Conservation (phyloP, 2,888 invertebrate genomes). For the Deroplatys truncata region DNA sequence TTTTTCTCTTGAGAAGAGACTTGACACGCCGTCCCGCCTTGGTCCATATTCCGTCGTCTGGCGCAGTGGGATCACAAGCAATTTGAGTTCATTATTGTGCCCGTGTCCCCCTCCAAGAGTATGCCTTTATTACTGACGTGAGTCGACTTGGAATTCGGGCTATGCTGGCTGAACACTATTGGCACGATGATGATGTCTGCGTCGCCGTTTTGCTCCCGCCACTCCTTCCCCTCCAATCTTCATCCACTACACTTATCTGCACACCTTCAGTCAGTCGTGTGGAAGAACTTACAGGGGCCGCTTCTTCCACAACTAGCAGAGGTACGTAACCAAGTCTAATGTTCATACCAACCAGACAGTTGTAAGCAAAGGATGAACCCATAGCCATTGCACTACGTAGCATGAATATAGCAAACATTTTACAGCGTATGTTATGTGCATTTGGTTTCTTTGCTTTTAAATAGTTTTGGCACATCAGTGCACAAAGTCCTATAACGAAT, state of each 20-base stretch:
- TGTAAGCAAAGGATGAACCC: too few species aligned
- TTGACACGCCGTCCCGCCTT: neutral
- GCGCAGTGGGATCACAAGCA: neutral
- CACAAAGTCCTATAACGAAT: too few species aligned
- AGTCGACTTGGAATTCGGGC: neutral
- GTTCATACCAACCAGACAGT: too few species aligned
- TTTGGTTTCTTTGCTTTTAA: too few species aligned
- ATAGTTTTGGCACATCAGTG: too few species aligned
- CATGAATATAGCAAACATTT: too few species aligned
- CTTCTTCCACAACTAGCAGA: neutral
- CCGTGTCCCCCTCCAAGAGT: neutral
- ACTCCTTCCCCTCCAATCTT: neutral
- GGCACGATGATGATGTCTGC: neutral
- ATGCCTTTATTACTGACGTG: slow-evolving; percentile 10
- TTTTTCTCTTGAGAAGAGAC: neutral
- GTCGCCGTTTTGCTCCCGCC: neutral
- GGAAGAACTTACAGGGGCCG: neutral
- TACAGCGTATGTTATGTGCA: too few species aligned
- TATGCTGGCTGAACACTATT: slow-evolving; percentile 1
- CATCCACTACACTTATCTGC: neutral
- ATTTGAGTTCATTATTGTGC: slow-evolving; percentile 1
- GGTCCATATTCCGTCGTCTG: neutral
- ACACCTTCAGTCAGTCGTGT: neutral
- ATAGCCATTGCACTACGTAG: too few species aligned
- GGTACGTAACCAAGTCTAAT: too few species aligned